Conservation (phyloP, 2,888 invertebrate species). For the Bombyx huttoni region DNA sequence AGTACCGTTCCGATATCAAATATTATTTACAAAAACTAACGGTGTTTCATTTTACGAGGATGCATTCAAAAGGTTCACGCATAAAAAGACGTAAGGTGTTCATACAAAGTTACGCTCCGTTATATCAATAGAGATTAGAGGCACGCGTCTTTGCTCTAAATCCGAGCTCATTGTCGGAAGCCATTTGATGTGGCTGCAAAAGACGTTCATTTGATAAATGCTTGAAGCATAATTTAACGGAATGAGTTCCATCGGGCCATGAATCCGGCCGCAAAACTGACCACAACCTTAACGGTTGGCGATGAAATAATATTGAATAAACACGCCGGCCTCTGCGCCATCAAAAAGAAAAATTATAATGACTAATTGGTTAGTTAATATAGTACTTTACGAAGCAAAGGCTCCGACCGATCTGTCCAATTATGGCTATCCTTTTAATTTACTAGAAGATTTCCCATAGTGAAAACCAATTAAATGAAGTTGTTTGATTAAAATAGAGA, state of each 20-base stretch:
- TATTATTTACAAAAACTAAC: constrained; percentile 40
- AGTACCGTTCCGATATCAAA: constrained; percentile 51
- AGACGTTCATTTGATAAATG: constrained; percentile 44
- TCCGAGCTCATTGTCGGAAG: constrained; percentile 46
- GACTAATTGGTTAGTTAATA: constrained; percentile 34
- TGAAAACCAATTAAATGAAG: constrained; percentile 45
- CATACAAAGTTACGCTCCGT: constrained; percentile 52
- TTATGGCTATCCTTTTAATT: constrained; percentile 50
- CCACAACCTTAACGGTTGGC: constrained; percentile 24
- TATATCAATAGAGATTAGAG: constrained; percentile 68
- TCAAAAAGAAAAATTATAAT: constrained; percentile 12
- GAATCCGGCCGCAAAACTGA: constrained; percentile 40
- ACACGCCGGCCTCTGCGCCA: neutral
- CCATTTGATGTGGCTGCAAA: constrained; percentile 63
- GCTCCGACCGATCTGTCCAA: constrained; percentile 34
- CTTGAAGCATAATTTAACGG: constrained; percentile 38
- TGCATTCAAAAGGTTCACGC: constrained; percentile 29
- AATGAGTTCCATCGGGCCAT: constrained; percentile 38
- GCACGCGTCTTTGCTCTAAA: constrained; percentile 54
- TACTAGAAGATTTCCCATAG: constrained; percentile 38
- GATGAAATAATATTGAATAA: neutral
- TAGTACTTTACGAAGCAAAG: constrained; percentile 33
- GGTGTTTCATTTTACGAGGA: constrained; percentile 58
- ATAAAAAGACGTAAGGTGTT: constrained; percentile 63
- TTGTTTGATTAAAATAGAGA: constrained; percentile 47